Evolutionary conservation across 2,113 vertebrate genomes (phyloP).

Genomic region (Zingel zingel): DNA sequence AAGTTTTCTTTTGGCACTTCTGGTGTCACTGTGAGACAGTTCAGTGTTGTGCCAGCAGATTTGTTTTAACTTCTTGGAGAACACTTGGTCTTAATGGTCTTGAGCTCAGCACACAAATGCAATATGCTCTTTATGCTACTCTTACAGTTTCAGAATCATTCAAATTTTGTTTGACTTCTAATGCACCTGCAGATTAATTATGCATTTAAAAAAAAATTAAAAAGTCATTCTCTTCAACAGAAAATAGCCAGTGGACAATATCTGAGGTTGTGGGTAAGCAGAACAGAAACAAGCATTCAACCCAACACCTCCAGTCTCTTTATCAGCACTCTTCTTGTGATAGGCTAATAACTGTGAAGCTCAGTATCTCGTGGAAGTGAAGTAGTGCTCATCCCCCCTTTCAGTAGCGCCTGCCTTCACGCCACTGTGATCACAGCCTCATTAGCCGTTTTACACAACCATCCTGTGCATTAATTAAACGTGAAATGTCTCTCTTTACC

Average conservation of each 20-base stretch:
- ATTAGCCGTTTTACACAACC: slow-evolving; percentile 94
- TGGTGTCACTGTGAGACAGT: not conserved
- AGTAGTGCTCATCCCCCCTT: slow-evolving; percentile 84
- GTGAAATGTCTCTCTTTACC: slow-evolving; percentile 91
- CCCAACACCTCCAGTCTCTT: slow-evolving; percentile 57
- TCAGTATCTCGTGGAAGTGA: slow-evolving; percentile 86
- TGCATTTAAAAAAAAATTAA: not conserved
- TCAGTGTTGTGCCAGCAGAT: not conserved
- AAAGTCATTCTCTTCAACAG: too few species aligned
- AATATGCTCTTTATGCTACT: not conserved
- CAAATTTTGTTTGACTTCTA: not conserved
- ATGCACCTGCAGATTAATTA: not conserved
- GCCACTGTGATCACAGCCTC: slow-evolving; percentile 94
- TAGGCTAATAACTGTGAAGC: slow-evolving; percentile 87
- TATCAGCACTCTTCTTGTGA: slow-evolving; percentile 85
- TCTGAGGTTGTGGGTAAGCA: slow-evolving; percentile 8
- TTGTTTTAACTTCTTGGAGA: slow-evolving; percentile 11
- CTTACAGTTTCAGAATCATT: not conserved
- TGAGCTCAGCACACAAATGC: not conserved
- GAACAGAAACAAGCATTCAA: slow-evolving; percentile 24
- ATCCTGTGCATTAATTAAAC: slow-evolving; percentile 95
- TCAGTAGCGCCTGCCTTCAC: slow-evolving; percentile 88
- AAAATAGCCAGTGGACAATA: not conserved
- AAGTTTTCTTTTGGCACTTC: slow-evolving; percentile 34
- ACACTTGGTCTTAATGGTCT: not conserved